Base-by-base conservation (phyloP, 2,113 vertebrate species). In the Nothoprocta pentlandii region DNA sequence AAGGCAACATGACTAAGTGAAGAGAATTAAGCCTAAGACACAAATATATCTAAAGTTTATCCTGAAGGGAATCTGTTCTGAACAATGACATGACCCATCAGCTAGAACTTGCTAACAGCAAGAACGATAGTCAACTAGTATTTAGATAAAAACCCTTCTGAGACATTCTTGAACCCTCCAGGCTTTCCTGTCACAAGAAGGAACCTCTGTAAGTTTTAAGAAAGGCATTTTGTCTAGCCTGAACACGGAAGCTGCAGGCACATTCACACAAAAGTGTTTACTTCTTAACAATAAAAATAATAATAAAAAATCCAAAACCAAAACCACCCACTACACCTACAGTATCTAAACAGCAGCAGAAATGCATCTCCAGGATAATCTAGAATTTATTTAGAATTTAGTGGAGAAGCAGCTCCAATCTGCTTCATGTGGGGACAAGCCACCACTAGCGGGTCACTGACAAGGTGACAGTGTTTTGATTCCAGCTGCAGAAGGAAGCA, bases 351-450 rank as follows among this genome's bases (percentile, higher is more conserved):
- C 1, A 47, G 63, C 44, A 28, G 21, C 32, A 73, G 4, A 54
- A 77, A 30, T 2, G 42, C 41, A 58, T 3, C 28, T 46, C 10
- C 12, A 36, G 67, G 51, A 20, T 15, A 71, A 17, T 17, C 39
- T 0, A 21, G 47, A 74, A 15, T 5, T 49, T 22, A 49, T 49
- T 49, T 49, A 49, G 49, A 22, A 22, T 49, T 49, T 22, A 49
- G 1, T 17, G 54, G 62, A 28, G 16, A 19, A 74, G 66, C 46
- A 58, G 3, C 58, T 32, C 34, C 28, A 1, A 28, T 1, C 23
- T 7, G 11, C 46, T n/a, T 2, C 70, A 13, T 39, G 26, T 1
- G 0, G 2, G 2, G 42, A 34, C 53, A 82, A 30, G 6, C 0
- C 22, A 12, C 12, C 49, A 47, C 63, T 0, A 41, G 44, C 32